Conservation (phyloP, 2,113 vertebrate species). For the Crotalus helleri region DNA sequence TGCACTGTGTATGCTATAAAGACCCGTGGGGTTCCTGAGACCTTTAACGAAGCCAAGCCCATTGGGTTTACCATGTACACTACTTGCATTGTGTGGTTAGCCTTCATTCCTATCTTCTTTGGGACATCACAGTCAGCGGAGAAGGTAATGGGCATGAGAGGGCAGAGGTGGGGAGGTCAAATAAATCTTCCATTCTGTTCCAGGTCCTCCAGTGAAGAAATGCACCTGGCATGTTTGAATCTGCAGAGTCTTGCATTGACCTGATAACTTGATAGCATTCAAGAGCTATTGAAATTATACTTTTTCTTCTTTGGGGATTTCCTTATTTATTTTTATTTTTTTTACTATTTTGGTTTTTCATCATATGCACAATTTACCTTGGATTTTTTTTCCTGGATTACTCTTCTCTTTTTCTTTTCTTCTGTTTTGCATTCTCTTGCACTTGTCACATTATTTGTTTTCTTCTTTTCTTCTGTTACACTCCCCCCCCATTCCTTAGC, state of each 20-base stretch:
- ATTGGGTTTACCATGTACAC: conserved; percentile 99
- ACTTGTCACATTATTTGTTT: neutral
- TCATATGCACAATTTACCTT: neutral
- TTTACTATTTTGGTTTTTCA: neutral
- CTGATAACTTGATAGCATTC: neutral
- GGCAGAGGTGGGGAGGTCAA: neutral
- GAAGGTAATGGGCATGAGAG: conserved; percentile 65
- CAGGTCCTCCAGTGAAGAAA: neutral
- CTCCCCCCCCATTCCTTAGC: neutral
- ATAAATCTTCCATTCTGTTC: neutral
- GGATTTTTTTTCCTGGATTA: neutral
- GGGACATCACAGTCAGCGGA: conserved; percentile 91
- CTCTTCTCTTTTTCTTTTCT: neutral
- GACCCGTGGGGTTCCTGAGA: conserved; percentile 92
- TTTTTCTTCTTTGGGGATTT: neutral
- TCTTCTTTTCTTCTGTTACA: neutral
- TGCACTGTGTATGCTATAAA: conserved; percentile 98
- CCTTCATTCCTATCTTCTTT: conserved; percentile 98
- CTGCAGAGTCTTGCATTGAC: neutral
- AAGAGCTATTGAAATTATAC: neutral
- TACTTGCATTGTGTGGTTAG: conserved; percentile 96
- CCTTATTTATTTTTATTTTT: neutral
- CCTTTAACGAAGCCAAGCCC: conserved; percentile 97
- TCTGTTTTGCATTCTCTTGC: neutral
- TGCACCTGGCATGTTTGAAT: neutral